A percentile compares a stretch with the other conserved stretches of the same genome.
phyloP scores from a whole-genome alignment of 2,888 invertebrate species.

The Cantharis flavilabris region DNA sequence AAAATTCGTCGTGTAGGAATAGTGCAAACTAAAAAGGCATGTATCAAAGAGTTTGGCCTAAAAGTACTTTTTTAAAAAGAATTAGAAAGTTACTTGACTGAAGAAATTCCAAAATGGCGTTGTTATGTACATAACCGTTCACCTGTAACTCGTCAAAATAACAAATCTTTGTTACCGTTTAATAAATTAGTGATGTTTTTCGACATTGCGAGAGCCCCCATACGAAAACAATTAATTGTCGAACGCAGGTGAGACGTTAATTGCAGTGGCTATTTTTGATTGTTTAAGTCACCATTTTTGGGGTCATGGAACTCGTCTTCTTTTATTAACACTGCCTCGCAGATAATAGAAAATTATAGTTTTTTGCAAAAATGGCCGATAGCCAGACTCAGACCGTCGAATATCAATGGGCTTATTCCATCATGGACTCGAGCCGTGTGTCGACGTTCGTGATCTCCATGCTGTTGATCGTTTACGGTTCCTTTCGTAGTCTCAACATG shows the following conservation, averaged over 20 bases:
- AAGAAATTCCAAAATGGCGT: constrained; percentile 41
- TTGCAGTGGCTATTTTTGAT: constrained; percentile 6
- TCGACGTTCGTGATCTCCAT: constrained; percentile 97
- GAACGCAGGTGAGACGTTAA: constrained; percentile 25
- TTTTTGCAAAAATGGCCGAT: constrained; percentile 32
- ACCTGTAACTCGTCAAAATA: constrained; percentile 33
- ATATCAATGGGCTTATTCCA: constrained; percentile 89
- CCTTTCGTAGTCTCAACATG: constrained; percentile 95
- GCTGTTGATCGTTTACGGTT: constrained; percentile 95
- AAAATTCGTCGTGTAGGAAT: not conserved
- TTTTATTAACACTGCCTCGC: constrained; percentile 25
- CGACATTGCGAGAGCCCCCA: constrained; percentile 30
- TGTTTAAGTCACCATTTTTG: constrained; percentile 18
- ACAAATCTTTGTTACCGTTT: constrained; percentile 29
- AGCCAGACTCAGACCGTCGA: constrained; percentile 53
- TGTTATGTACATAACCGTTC: constrained; percentile 40
- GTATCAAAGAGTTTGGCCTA: not conserved
- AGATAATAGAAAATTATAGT: constrained; percentile 20
- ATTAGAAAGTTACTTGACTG: constrained; percentile 28
- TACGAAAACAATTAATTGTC: constrained; percentile 28
- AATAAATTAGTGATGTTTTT: constrained; percentile 43
- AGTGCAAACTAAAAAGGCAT: not conserved
- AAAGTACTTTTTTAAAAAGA: not conserved
- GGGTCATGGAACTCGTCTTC: constrained; percentile 34
- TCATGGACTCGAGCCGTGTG: constrained; percentile 96